These are phyloP conservation scores for Caenorhabditis zanzibari DNA, from an alignment of 2,888 invertebrate species.

Conservation along the genomic window DNA sequence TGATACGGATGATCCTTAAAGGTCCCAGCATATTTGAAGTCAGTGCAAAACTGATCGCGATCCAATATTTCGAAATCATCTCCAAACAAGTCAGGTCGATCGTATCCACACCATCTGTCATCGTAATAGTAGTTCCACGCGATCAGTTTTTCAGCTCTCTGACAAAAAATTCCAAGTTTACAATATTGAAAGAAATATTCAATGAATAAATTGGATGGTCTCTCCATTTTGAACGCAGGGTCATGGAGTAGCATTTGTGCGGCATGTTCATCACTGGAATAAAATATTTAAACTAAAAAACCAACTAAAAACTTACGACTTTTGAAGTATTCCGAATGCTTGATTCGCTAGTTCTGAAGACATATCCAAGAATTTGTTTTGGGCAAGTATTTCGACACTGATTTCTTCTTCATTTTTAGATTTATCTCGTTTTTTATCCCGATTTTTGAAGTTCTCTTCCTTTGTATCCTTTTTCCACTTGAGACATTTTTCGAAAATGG, in stretches of 20 bases:
- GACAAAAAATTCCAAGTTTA: constrained; percentile 25
- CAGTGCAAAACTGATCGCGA: neutral
- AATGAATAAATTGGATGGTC: constrained; percentile 12
- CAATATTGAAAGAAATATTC: constrained; percentile 38
- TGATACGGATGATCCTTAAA: constrained; percentile 30
- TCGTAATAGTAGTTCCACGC: constrained; percentile 60
- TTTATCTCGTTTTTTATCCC: neutral
- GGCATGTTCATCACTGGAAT: constrained; percentile 23
- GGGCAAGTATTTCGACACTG: neutral
- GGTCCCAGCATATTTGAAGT: constrained; percentile 17
- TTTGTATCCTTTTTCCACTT: neutral
- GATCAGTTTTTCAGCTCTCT: constrained; percentile 25
- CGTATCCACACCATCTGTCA: constrained; percentile 48
- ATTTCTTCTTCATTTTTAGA: neutral
- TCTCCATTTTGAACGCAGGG: neutral
- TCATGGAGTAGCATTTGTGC: neutral
- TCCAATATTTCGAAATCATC: constrained; percentile 1
- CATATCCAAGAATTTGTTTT: neutral
- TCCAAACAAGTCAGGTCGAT: constrained; percentile 45
- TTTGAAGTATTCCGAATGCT: constrained; percentile 5
- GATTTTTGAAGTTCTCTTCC: no score
- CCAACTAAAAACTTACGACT: constrained; percentile 4
- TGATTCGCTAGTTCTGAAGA: constrained; percentile 24
- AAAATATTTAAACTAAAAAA: neutral
- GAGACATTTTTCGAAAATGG: neutral